A percentile compares a stretch with the other conserved stretches of the same genome.
These are phyloP conservation scores for Scatophagus argus DNA, from an alignment of 2,113 vertebrate genomes.

Conservation along the genomic window DNA sequence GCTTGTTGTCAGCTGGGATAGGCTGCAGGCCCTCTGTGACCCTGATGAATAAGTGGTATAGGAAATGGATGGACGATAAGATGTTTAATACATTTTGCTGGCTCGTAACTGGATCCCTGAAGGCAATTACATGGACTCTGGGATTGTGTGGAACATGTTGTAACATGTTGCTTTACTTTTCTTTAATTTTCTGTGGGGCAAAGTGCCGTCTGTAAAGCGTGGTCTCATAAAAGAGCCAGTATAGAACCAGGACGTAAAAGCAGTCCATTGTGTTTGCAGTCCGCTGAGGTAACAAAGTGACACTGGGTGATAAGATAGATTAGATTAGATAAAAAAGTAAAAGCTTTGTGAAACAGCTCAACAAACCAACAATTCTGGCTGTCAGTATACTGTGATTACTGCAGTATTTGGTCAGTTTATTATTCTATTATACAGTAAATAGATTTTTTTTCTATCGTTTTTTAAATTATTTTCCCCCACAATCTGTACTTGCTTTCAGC, in stretches of 20 bases:
- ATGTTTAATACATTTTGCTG: background rate
- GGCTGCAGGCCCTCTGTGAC: no score
- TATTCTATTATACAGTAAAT: background rate
- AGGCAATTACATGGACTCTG: background rate
- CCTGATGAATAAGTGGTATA: no score
- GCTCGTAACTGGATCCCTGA: background rate
- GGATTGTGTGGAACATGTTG: background rate
- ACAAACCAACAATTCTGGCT: background rate
- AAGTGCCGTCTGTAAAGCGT: background rate
- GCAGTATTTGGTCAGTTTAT: background rate
- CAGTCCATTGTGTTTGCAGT: background rate
- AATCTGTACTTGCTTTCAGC: constrained; percentile 68
- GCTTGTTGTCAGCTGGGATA: no score
- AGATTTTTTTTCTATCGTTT: background rate
- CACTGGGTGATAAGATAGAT: background rate
- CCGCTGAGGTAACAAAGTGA: background rate
- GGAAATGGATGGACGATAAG: no score
- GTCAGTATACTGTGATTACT: background rate
- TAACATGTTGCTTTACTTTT: background rate
- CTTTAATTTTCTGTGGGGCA: background rate
- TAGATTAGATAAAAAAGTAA: background rate
- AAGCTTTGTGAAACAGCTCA: background rate
- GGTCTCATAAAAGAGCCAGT: background rate
- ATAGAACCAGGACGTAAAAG: constrained; percentile 4
- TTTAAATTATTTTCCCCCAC: background rate